phyloP scores from a whole-genome alignment of 2,797 vertebrate genomes.

The Gymnodraco acuticeps region DNA sequence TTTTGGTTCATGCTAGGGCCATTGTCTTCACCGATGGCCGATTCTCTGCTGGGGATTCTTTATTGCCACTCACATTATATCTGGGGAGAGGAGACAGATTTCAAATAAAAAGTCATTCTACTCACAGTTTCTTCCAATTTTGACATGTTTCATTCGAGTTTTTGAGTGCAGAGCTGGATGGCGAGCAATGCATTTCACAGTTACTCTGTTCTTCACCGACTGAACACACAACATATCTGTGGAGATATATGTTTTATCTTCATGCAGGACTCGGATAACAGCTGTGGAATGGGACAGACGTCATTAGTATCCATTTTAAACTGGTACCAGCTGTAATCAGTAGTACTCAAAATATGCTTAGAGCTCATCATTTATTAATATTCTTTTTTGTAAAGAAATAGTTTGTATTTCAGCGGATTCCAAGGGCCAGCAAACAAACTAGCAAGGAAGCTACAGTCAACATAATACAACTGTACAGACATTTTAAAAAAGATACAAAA shows the following conservation, averaged over 20 bases:
- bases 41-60: background rate
- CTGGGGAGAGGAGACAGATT: background rate
- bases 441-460: no score
- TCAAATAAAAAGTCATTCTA: constrained; percentile 35
- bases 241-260: constrained; percentile 54
- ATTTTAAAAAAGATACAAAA: no score
- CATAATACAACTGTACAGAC: no score
- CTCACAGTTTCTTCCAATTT: constrained; percentile 73
- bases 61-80: background rate
- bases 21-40: background rate
- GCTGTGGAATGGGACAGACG: constrained; percentile 65
- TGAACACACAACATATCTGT: constrained; percentile 44
- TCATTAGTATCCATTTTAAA: constrained; percentile 2
- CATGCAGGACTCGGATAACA: constrained; percentile 11
- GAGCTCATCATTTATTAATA: background rate
- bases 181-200: constrained; percentile 77
- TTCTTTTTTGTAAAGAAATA: no score
- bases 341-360: background rate
- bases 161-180: constrained; percentile 53
- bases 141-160: constrained; percentile 62
- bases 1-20: background rate
- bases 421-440: no score
- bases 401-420: no score
- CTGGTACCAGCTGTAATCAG: background rate
- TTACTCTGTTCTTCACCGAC: constrained; percentile 29